Percentiles rank a stretch among this genome's conserved stretches.
phyloP scores from a whole-genome alignment of 2,888 invertebrate genomes.

The Lasioglossum marginatum region DNA sequence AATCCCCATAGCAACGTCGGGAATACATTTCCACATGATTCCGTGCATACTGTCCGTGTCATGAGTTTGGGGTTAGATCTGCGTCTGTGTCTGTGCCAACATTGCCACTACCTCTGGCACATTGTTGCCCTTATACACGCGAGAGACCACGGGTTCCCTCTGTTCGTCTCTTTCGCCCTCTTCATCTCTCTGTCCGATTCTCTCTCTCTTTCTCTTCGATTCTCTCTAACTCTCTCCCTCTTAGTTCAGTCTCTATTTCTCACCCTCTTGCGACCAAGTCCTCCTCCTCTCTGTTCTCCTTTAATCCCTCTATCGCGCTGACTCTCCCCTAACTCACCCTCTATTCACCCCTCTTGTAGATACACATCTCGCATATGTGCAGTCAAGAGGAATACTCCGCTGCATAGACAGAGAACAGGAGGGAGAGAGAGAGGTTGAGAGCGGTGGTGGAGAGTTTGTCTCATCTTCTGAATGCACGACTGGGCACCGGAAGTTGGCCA shows the following conservation, averaged over 20 bases:
- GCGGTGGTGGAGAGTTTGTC: constrained; percentile 9
- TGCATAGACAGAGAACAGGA: constrained; percentile 1
- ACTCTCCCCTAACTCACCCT: constrained; percentile 17
- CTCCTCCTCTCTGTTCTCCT: constrained; percentile 17
- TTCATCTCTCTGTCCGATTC: constrained; percentile 6
- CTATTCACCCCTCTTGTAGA: constrained; percentile 37
- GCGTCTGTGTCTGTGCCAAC: constrained; percentile 54
- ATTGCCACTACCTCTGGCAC: constrained; percentile 55
- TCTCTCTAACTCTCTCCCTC: not conserved
- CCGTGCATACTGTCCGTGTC: constrained; percentile 58
- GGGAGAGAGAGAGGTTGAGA: not conserved
- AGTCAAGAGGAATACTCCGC: constrained; percentile 52
- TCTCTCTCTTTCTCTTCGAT: not conserved
- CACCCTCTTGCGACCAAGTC: not conserved
- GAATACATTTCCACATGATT: constrained; percentile 78
- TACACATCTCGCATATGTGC: constrained; percentile 57
- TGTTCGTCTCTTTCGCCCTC: constrained; percentile 8
- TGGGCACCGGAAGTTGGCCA: constrained; percentile 33
- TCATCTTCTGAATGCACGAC: constrained; percentile 39
- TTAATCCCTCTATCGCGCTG: constrained; percentile 16
- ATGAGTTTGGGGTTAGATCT: constrained; percentile 54
- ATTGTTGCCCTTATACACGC: constrained; percentile 51
- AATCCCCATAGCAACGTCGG: constrained; percentile 80
- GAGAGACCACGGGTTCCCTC: constrained; percentile 18
- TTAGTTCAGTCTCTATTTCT: not conserved